phyloP scores from a whole-genome alignment of 1,140 invertebrate species.

The Drosophila guanche region DNA sequence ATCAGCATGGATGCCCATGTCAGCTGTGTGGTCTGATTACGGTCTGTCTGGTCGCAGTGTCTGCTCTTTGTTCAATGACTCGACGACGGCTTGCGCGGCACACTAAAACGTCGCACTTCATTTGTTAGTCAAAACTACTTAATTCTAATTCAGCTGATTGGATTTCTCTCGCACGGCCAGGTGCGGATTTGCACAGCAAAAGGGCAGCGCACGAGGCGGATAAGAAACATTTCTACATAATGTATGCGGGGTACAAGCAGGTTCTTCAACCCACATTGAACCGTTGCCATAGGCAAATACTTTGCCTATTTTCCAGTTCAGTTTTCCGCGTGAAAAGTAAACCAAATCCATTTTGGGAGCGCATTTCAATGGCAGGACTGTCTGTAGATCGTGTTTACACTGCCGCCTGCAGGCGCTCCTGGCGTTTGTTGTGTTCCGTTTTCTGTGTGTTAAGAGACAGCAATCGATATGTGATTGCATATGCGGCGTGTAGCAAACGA shows the following conservation, averaged over 20 bases:
- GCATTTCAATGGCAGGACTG: too few species aligned
- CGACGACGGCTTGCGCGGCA: neutral
- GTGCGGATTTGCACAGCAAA: neutral
- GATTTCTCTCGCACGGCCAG: constrained; percentile 46
- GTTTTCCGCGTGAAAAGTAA: too few species aligned
- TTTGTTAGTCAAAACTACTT: constrained; percentile 32
- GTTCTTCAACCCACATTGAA: too few species aligned
- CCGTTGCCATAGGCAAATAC: too few species aligned
- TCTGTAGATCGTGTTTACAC: too few species aligned
- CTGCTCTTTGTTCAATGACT: constrained; percentile 20
- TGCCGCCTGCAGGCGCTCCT: too few species aligned
- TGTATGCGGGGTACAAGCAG: too few species aligned
- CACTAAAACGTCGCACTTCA: constrained; percentile 12
- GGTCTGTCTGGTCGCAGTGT: neutral
- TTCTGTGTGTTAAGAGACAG: neutral
- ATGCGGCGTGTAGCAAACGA: neutral
- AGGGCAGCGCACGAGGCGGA: neutral
- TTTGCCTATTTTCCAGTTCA: too few species aligned
- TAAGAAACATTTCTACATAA: neutral
- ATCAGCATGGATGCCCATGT: constrained; percentile 38
- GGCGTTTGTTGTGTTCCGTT: too few species aligned
- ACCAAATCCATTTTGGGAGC: too few species aligned
- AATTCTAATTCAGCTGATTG: constrained; percentile 64
- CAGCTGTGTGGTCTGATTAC: neutral
- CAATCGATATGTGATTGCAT: constrained; percentile 6